Conservation (phyloP, 2,113 vertebrate genomes). For the Mobula hypostoma region DNA sequence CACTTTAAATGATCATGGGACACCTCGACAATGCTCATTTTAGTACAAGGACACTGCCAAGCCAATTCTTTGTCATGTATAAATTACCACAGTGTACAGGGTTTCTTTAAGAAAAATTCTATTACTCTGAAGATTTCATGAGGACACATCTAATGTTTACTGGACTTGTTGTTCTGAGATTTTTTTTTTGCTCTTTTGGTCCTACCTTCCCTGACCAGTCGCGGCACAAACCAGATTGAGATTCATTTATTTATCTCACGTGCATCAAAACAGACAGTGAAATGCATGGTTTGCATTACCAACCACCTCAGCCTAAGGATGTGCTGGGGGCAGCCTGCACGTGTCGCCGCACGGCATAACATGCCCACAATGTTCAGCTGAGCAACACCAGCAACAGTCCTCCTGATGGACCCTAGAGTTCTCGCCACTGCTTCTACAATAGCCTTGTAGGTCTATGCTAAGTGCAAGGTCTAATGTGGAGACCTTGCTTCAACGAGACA, state of each 20-base stretch:
- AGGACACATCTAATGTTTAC: neutral
- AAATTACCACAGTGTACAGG: neutral
- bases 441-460: neutral
- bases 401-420: neutral
- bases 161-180: neutral
- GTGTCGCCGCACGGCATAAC: too few relatives aligned
- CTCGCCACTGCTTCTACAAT: neutral
- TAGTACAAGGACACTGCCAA: neutral
- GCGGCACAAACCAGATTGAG: neutral
- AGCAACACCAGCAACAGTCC: too few relatives aligned
- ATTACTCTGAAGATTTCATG: neutral
- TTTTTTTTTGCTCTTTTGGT: neutral
- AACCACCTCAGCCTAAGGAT: too few relatives aligned
- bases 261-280: too few relatives aligned
- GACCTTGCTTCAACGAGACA: neutral
- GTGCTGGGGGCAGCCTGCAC: too few relatives aligned
- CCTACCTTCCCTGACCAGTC: neutral
- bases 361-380: too few relatives aligned
- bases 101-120: conserved; percentile 12
- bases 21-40: neutral
- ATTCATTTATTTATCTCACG: too few relatives aligned
- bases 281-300: too few relatives aligned
- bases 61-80: conserved; percentile 9
- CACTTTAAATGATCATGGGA: neutral
- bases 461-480: neutral